Base-by-base conservation (phyloP, 1,140 invertebrate species). In the Atta texana region DNA sequence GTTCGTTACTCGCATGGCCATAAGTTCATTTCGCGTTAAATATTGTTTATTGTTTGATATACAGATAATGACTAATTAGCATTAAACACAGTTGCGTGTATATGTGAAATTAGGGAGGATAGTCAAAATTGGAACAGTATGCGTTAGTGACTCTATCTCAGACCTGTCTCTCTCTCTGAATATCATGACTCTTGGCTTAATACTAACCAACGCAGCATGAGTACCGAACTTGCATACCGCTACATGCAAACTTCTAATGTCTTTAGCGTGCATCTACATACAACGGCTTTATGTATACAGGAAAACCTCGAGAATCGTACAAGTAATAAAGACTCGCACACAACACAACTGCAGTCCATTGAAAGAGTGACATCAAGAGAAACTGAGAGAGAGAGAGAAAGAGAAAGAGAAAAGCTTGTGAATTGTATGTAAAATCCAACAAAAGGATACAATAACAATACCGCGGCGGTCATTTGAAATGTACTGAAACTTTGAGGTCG, bases 281-380 rank as follows among this genome's bases (percentile, higher is more conserved):
- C 82, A 64, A 77, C 49, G 74, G 63, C 49, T 85, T 85, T 85
- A 85, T 78, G 82, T 63, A 85, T 78, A 78, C 74, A 66, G 75
- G 44, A 49, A 85, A 63, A 39, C 14, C 49, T 28, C 69, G 31
- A 61, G 69, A 74, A 84, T 71, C 51, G 66, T 66, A n/a, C 66
- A 16, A 69, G n/a, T 63, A 84, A 84, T 84, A 84, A 75, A 84
- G 80, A 84, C 24, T 14, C 14, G 80, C 44, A 51, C n/a, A 51
- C 49, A 5, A 51, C 49, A 16, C 14, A 16, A 16, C 34, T 57
- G 39, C 55, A 75, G 24, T 61, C 31, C 34, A 18, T 31, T 66
- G 34, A 49, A 68, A 53, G 16, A 68, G 39, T 69, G 53, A 81
- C 53, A 34, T 7, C 14, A 51, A 69, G 63, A 28, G 34, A 63